Percentiles rank a stretch among this genome's conserved stretches.
Conservation (phyloP, 1,140 invertebrate genomes). For the Protaetia brevitarsis region DNA sequence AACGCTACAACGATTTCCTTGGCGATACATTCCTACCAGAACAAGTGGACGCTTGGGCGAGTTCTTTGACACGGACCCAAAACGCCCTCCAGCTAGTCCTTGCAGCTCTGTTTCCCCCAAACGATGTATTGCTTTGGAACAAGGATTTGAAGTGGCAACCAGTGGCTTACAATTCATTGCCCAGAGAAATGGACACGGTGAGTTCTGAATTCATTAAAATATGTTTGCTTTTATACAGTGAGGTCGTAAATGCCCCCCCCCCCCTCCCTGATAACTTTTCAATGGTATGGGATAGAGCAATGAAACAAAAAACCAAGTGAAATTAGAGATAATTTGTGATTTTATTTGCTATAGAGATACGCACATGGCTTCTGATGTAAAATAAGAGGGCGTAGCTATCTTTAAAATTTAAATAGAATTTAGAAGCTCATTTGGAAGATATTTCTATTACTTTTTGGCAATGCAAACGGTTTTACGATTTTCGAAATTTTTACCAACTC, state of each 20-base stretch:
- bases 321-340: not conserved
- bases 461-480: no score
- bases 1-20: not conserved
- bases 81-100: slow-evolving; percentile 50
- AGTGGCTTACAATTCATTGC: slow-evolving; percentile 36
- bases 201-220: not conserved
- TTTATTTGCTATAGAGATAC: no score
- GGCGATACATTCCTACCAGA: slow-evolving; percentile 37
- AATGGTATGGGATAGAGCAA: not conserved
- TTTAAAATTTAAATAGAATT: no score
- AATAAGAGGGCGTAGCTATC: no score
- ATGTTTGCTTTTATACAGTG: not conserved
- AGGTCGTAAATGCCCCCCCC: no score
- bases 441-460: no score
- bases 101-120: slow-evolving; percentile 45
- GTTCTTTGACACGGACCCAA: slow-evolving; percentile 58
- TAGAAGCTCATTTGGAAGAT: no score
- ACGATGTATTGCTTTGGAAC: slow-evolving; percentile 39
- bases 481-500: no score
- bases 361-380: no score
- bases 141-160: slow-evolving; percentile 46
- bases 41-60: slow-evolving; percentile 54
- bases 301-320: not conserved
- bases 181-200: not conserved
- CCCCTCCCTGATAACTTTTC: not conserved